phyloP scores from a whole-genome alignment of 2,888 invertebrate species.

The Anthoptus insignis region DNA sequence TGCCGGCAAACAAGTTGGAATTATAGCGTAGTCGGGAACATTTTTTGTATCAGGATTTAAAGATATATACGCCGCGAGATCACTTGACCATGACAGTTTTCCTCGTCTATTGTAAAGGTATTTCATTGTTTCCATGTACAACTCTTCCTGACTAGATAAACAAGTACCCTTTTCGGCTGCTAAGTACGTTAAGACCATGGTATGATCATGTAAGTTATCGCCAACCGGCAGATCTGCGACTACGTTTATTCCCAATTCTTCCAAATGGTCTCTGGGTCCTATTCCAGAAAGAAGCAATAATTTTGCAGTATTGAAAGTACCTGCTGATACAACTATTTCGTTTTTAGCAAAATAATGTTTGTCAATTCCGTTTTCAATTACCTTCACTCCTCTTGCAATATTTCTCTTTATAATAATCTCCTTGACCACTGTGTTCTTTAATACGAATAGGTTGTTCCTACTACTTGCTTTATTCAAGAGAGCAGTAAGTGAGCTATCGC shows the following conservation, averaged over 20 bases:
- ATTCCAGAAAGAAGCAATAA: conserved; percentile 71
- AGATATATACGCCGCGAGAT: conserved; percentile 65
- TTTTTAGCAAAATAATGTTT: conserved; percentile 59
- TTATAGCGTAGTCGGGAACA: conserved; percentile 70
- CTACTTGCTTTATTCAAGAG: conserved; percentile 58
- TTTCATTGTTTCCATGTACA: conserved; percentile 61
- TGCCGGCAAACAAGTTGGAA: conserved; percentile 64
- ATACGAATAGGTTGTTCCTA: conserved; percentile 59
- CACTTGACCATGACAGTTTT: conserved; percentile 58
- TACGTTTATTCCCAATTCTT: conserved; percentile 58
- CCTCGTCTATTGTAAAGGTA: conserved; percentile 69
- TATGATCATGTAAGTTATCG: conserved; percentile 71
- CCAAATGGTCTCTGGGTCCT: conserved; percentile 65
- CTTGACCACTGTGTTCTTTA: conserved; percentile 63
- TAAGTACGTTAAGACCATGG: conserved; percentile 66
- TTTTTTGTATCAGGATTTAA: conserved; percentile 50
- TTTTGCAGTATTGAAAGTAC: conserved; percentile 75
- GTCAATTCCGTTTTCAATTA: conserved; percentile 51
- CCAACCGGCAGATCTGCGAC: conserved; percentile 70
- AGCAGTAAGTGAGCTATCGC: conserved; percentile 68
- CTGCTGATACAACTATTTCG: conserved; percentile 71
- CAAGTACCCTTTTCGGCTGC: conserved; percentile 68
- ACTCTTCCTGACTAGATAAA: conserved; percentile 43
- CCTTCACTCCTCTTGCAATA: conserved; percentile 62
- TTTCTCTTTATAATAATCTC: conserved; percentile 64